Percentiles rank a stretch among this genome's conserved stretches.
These are phyloP conservation scores for Pempheris klunzingeri DNA, from an alignment of 2,797 vertebrate species.

Conservation along the genomic window DNA sequence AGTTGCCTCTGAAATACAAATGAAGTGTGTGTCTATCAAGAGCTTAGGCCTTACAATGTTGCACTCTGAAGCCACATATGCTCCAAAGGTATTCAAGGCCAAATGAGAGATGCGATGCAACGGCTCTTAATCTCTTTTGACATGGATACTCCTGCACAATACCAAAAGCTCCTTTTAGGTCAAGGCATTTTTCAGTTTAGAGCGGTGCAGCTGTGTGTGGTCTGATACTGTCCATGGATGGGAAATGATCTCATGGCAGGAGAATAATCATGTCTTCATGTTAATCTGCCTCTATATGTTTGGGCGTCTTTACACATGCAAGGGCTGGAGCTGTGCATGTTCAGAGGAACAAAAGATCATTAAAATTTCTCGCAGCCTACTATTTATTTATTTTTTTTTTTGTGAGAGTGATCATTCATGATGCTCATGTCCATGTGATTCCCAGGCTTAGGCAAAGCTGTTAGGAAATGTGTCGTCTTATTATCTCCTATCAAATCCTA, in stretches of 20 bases:
- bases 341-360: constrained; percentile 53
- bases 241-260: constrained; percentile 34
- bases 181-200: constrained; percentile 7
- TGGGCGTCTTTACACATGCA: constrained; percentile 4
- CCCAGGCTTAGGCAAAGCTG: constrained; percentile 75
- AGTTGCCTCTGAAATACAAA: constrained; percentile 73
- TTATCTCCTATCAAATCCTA: constrained; percentile 75
- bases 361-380: not conserved
- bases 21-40: constrained; percentile 68
- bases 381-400: not conserved
- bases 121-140: constrained; percentile 58
- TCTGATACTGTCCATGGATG: not conserved
- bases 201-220: not conserved
- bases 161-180: constrained; percentile 29
- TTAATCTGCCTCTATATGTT: constrained; percentile 49
- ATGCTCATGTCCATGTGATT: constrained; percentile 59
- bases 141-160: constrained; percentile 38
- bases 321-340: constrained; percentile 35
- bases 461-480: constrained; percentile 74
- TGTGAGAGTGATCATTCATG: constrained; percentile 53
- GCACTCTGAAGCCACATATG: constrained; percentile 62
- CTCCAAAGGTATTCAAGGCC: constrained; percentile 57
- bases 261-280: constrained; percentile 45
- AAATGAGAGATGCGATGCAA: constrained; percentile 24
- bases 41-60: constrained; percentile 52